Evolutionary conservation across 1,140 invertebrate genomes (phyloP).

Genomic region (Lutraria rhynchaena): DNA sequence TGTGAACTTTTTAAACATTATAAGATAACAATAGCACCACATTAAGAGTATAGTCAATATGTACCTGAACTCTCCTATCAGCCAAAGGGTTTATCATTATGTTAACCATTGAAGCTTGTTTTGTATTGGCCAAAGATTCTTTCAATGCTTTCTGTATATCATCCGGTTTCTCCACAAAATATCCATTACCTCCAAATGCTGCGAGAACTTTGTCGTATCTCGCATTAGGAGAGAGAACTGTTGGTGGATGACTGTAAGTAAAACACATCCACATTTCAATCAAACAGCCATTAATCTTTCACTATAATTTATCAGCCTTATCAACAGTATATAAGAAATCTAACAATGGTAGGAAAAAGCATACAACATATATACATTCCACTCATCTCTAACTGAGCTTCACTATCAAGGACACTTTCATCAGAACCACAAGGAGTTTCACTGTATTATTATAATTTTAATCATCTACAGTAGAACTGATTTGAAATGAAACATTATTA

Average conservation of each 20-base stretch:
- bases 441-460: no score
- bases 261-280: no score
- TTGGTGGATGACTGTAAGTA: conserved; percentile 85
- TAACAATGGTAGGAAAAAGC: no score
- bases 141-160: conserved; percentile 89
- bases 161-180: conserved; percentile 89
- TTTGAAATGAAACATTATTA: no score
- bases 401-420: no score
- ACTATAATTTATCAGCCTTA: no score
- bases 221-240: conserved; percentile 88
- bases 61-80: conserved; percentile 92
- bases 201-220: conserved; percentile 95
- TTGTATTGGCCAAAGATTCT: conserved; percentile 85
- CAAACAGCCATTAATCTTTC: no score
- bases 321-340: no score
- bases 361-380: no score
- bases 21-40: background rate
- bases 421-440: no score
- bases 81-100: conserved; percentile 94
- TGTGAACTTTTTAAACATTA: background rate
- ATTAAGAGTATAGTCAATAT: background rate
- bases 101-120: conserved; percentile 94
- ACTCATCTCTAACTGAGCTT: no score
- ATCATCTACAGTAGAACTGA: no score
- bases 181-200: conserved; percentile 91